phyloP scores from a whole-genome alignment of 2,797 vertebrate species.

The Phyllotis vaccarum region DNA sequence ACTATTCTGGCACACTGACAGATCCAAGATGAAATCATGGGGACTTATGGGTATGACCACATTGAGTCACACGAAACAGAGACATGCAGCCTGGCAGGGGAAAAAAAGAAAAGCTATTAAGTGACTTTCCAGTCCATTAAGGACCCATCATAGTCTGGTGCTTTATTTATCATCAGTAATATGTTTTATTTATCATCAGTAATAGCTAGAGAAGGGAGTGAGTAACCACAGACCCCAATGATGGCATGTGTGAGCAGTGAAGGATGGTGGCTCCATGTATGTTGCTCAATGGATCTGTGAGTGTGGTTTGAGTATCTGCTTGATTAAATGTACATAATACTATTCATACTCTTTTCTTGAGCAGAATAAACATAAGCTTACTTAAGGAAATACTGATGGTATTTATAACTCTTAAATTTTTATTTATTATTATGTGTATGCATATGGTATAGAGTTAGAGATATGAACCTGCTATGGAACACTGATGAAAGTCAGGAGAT shows the following conservation, averaged over 20 bases:
- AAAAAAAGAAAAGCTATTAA: not conserved
- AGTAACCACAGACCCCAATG: not conserved
- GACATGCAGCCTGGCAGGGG: not conserved
- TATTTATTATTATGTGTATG: not conserved
- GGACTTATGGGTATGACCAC: not conserved
- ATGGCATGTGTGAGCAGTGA: not conserved
- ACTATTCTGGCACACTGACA: not conserved
- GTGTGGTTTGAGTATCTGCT: not conserved
- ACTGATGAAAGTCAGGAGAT: not conserved
- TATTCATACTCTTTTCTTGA: not conserved
- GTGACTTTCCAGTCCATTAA: not conserved
- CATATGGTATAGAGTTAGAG: not conserved
- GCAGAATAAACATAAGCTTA: not conserved
- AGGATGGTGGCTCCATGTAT: no score
- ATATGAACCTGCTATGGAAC: not conserved
- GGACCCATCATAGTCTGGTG: not conserved
- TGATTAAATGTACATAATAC: not conserved
- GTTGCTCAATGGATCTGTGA: no score
- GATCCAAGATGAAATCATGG: not conserved
- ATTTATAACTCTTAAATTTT: not conserved
- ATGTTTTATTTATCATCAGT: not conserved
- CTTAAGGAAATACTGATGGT: not conserved
- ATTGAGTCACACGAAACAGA: not conserved
- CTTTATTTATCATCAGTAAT: not conserved
- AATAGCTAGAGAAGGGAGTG: not conserved